Evolutionary conservation across 1,140 invertebrate species (phyloP).

Genomic region (Babylonia areolata): DNA sequence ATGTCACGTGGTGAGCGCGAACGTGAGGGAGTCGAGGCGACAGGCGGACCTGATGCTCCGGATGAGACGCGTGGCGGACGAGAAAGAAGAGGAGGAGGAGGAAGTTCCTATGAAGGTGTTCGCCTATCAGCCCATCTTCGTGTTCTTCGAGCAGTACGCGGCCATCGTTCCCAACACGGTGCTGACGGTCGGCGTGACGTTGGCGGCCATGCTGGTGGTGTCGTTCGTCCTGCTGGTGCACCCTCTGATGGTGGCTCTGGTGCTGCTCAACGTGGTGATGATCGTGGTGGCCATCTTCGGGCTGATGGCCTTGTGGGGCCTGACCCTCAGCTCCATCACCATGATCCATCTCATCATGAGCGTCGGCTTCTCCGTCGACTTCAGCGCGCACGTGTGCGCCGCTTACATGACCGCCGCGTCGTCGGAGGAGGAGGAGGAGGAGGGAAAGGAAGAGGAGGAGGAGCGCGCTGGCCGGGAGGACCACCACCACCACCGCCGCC

Average conservation of each 20-base stretch:
- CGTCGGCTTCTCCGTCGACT: slow-evolving; percentile 98
- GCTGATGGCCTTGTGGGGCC: slow-evolving; percentile 96
- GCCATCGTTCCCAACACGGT: slow-evolving; percentile 93
- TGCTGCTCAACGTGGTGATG: slow-evolving; percentile 95
- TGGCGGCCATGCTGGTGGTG: slow-evolving; percentile 92
- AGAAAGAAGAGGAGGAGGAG: too few relatives aligned
- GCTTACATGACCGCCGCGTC: slow-evolving; percentile 92
- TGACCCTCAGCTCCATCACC: slow-evolving; percentile 96
- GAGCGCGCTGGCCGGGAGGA: too few relatives aligned
- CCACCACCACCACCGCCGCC: too few relatives aligned
- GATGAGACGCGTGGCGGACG: slow-evolving; percentile 56
- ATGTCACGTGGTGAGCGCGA: slow-evolving; percentile 54
- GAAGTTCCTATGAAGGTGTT: slow-evolving; percentile 53
- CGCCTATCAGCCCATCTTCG: slow-evolving; percentile 62
- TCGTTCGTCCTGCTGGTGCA: slow-evolving; percentile 97
- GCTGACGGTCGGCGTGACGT: slow-evolving; percentile 93
- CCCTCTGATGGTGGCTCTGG: slow-evolving; percentile 93
- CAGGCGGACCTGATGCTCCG: slow-evolving; percentile 54
- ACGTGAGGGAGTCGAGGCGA: slow-evolving; percentile 1
- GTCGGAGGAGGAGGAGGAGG: too few relatives aligned
- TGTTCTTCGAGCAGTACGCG: slow-evolving; percentile 85
- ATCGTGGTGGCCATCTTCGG: slow-evolving; percentile 96
- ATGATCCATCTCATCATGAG: slow-evolving; percentile 99
- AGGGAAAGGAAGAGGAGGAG: too few relatives aligned
- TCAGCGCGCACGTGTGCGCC: slow-evolving; percentile 97